Conservation (phyloP, 1,140 invertebrate species). For the Eriocheir sinensis region DNA sequence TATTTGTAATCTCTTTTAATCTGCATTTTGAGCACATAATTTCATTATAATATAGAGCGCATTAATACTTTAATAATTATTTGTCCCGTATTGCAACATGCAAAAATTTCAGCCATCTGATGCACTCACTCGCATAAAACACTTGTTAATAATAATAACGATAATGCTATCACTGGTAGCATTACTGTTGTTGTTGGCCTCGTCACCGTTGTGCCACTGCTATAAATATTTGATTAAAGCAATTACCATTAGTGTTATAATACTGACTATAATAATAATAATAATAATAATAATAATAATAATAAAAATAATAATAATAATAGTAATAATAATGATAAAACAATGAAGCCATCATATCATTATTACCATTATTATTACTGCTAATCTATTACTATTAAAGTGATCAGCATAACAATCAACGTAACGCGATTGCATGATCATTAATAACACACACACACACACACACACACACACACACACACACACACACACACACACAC, state of each 20-base stretch:
- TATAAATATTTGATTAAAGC: not conserved
- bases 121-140: slow-evolving; percentile 15
- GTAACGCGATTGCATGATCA: not conserved
- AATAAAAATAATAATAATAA: not conserved
- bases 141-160: slow-evolving; percentile 18
- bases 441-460: not conserved
- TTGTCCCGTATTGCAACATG: slow-evolving; percentile 7
- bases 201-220: not conserved
- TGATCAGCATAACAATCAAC: too few relatives aligned
- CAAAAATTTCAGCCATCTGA: slow-evolving; percentile 25
- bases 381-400: too few relatives aligned
- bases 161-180: not conserved
- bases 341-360: too few relatives aligned
- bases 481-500: not conserved
- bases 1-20: slow-evolving; percentile 27
- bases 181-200: not conserved
- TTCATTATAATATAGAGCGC: slow-evolving; percentile 26
- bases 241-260: not conserved
- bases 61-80: slow-evolving; percentile 28
- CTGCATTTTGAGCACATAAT: slow-evolving; percentile 24
- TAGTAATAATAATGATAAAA: too few relatives aligned
- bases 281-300: not conserved
- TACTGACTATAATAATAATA: not conserved
- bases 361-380: not conserved
- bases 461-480: slow-evolving; percentile 10